Conservation (phyloP, 2,113 vertebrate genomes). For the Numenius arquata region DNA sequence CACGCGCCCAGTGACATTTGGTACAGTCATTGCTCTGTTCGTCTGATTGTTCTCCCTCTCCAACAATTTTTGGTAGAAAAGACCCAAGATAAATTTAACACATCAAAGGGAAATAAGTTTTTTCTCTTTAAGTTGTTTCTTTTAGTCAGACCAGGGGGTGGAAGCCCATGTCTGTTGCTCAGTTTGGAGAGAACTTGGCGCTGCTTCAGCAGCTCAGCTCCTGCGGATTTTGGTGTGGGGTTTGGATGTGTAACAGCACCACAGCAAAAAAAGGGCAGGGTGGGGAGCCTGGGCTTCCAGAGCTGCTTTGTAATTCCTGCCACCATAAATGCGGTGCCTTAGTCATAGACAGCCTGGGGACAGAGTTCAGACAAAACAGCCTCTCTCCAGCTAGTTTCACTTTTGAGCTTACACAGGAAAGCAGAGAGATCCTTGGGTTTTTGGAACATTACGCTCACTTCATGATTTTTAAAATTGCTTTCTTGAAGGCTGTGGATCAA, state of each 20-base stretch:
- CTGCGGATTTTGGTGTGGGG: background rate
- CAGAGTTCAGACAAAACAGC: background rate
- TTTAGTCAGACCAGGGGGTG: background rate
- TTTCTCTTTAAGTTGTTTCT: background rate
- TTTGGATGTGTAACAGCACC: background rate
- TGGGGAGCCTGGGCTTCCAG: background rate
- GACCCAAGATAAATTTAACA: background rate
- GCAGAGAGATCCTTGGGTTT: background rate
- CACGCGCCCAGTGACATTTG: background rate
- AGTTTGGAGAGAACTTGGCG: background rate
- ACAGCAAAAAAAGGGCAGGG: background rate
- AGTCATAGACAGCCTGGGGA: background rate
- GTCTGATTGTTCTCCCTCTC: background rate
- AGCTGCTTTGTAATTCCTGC: background rate
- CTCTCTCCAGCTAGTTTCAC: background rate
- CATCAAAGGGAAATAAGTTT: background rate
- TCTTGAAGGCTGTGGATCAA: background rate
- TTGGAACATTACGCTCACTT: background rate
- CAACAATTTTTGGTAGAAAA: background rate
- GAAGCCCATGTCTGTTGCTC: background rate
- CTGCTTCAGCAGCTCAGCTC: background rate
- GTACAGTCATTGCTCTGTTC: background rate
- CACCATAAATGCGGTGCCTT: background rate
- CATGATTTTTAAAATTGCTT: background rate
- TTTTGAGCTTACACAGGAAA: background rate